Percentiles rank a stretch among this genome's conserved stretches.
phyloP scores from a whole-genome alignment of 2,888 invertebrate species.

The Spialia ferax region DNA sequence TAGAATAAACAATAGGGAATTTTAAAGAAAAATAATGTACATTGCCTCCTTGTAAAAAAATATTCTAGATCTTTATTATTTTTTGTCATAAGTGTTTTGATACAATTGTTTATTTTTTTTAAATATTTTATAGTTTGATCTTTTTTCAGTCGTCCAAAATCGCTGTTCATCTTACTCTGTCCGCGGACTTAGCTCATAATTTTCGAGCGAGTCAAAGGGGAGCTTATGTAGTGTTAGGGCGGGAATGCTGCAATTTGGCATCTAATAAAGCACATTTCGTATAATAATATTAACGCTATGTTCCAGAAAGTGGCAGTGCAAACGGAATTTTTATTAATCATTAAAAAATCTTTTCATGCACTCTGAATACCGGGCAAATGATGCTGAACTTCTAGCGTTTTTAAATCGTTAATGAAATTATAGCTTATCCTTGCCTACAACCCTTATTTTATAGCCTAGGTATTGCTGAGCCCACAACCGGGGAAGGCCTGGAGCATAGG shows the following conservation, averaged over 20 bases:
- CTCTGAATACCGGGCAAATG: slow-evolving; percentile 11
- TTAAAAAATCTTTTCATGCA: slow-evolving; percentile 18
- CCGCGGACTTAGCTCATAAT: slow-evolving; percentile 63
- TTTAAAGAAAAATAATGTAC: no score
- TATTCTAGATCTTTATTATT: no score
- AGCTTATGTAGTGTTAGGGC: slow-evolving; percentile 59
- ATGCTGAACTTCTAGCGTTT: neutral
- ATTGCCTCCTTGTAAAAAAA: no score
- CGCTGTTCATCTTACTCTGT: slow-evolving; percentile 27
- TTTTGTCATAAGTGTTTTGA: no score
- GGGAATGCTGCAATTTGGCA: slow-evolving; percentile 65
- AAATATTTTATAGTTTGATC: neutral
- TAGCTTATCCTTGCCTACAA: no score
- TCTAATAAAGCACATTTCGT: slow-evolving; percentile 71
- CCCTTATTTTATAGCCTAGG: no score
- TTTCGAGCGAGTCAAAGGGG: slow-evolving; percentile 67
- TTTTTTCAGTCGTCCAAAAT: neutral
- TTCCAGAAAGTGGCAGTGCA: slow-evolving; percentile 31
- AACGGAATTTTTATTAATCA: slow-evolving; percentile 21
- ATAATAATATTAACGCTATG: slow-evolving; percentile 58
- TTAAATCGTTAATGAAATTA: neutral
- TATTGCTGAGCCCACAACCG: no score
- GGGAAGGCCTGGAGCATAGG: no score
- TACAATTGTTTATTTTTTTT: no score
- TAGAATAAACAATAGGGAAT: no score